phyloP scores from a whole-genome alignment of 2,113 vertebrate genomes.

The Synodontis membranacea region DNA sequence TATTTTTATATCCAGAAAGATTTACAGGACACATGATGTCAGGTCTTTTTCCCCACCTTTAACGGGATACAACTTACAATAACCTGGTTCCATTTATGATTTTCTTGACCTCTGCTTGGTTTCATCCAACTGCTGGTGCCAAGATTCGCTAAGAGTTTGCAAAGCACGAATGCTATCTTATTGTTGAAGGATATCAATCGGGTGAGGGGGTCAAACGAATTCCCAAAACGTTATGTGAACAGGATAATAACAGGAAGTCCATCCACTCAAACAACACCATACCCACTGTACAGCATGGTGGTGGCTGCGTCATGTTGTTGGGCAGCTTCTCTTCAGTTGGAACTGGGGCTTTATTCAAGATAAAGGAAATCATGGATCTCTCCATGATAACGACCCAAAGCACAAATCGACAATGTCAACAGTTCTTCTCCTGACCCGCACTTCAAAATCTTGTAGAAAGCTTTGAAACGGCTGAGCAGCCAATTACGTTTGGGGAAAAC shows the following conservation, averaged over 20 bases:
- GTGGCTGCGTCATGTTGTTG: background rate
- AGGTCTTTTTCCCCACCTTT: too few species aligned
- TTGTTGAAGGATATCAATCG: background rate
- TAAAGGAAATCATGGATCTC: background rate
- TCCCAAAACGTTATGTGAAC: too few species aligned
- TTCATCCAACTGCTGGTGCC: background rate
- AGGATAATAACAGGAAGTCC: too few species aligned
- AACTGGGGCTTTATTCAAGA: background rate
- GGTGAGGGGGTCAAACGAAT: background rate
- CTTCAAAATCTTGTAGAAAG: too few species aligned
- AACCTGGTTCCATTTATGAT: background rate
- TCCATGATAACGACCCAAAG: background rate
- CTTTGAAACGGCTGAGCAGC: too few species aligned
- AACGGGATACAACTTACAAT: background rate
- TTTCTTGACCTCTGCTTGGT: background rate
- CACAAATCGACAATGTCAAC: background rate
- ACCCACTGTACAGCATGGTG: background rate
- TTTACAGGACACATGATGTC: too few species aligned
- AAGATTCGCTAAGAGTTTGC: too few species aligned
- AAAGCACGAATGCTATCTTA: background rate
- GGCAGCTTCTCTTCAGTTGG: background rate
- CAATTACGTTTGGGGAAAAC: background rate
- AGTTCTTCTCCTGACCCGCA: too few species aligned
- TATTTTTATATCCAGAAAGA: too few species aligned
- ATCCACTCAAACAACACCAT: background rate